Evolutionary conservation across 2,888 invertebrate genomes (phyloP), one percentile per base, ranked within the genome.

Genomic region (Anarsia innoxiella): DNA sequence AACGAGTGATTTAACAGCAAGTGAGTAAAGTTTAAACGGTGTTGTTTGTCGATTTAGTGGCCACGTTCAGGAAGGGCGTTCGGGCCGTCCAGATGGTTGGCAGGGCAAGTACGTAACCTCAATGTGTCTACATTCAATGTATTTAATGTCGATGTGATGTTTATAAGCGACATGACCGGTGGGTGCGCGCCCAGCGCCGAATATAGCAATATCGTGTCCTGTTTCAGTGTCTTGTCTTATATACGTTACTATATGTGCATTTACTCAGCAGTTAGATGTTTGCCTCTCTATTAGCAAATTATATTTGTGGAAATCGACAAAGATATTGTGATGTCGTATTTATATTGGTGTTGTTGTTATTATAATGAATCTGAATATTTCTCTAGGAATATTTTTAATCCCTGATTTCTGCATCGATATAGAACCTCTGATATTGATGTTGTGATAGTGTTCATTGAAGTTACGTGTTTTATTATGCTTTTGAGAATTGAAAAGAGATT

Each of bases 61-160:
- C 97, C 82, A 95, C 97, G 87, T 99, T 99, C 94, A 95, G 97
- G 93, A 97, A 98, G 89, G 97, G 98, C 90, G 98, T 98, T 86
- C 94, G 97, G 87, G 97, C 97, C 88, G 95, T 97, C 88, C 97
- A 96, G 90, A 93, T 96, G 92, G 95, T 95, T 87, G 96, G 96
- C 89, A 91, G 96, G 91, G 94, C 96, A 95, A 96, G 96, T 96
- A 96, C 91, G 96, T 96, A 94, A 76, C 66, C n/a, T 60, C 52
- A 62, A 63, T 66, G 57, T 72, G 65, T 68, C 59, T 75, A 59
- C 57, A 59, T 59, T 75, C 71, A 70, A 49, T 78, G 79, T 82
- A 67, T 29, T 37, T 28, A 62, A 67, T 80, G 79, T 82, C 71
- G 62, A 73, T 80, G 82, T 83, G 78, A 71, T 80, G 82, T 78